Percentiles rank a stretch among this genome's conserved stretches.
Evolutionary conservation across 1,140 invertebrate genomes (phyloP).

Genomic region (Hypsibius dujardini): DNA sequence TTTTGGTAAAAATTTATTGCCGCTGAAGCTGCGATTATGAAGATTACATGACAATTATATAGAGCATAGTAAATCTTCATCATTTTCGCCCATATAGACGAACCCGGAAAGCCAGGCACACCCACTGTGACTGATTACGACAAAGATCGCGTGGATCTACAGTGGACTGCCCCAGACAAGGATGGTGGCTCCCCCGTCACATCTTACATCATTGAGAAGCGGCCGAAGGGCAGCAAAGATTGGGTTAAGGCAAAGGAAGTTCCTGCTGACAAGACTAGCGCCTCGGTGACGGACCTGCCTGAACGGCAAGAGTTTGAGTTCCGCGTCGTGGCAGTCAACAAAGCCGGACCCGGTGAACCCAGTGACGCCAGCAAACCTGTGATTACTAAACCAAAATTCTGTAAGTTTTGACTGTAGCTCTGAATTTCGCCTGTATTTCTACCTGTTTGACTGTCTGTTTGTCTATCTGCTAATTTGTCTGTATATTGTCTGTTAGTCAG

Average conservation of each 20-base stretch:
- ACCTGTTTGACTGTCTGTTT: no score
- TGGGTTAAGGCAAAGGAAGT: constrained; percentile 66
- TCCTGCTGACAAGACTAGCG: constrained; percentile 50
- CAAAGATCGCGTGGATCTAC: constrained; percentile 77
- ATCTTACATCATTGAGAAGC: constrained; percentile 85
- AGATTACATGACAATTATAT: no score
- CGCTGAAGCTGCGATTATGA: no score
- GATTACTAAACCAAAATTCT: constrained; percentile 73
- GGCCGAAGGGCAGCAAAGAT: constrained; percentile 66
- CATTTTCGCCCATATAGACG: constrained; percentile 49
- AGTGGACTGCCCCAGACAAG: constrained; percentile 62
- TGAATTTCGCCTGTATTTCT: no score
- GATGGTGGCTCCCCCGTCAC: constrained; percentile 84
- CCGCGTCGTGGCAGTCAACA: constrained; percentile 83
- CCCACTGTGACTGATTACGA: constrained; percentile 84
- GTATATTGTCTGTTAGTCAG: no score
- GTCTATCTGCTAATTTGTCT: no score
- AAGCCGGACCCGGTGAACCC: constrained; percentile 76
- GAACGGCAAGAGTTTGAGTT: constrained; percentile 94
- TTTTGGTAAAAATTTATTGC: constrained; percentile 47
- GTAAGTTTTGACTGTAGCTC: constrained; percentile 45
- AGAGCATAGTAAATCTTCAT: no score
- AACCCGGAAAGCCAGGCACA: constrained; percentile 73
- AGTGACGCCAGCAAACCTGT: constrained; percentile 81
- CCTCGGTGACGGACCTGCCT: constrained; percentile 65